Base-by-base conservation (phyloP, 1,140 invertebrate genomes). In the Lineus longissimus region DNA sequence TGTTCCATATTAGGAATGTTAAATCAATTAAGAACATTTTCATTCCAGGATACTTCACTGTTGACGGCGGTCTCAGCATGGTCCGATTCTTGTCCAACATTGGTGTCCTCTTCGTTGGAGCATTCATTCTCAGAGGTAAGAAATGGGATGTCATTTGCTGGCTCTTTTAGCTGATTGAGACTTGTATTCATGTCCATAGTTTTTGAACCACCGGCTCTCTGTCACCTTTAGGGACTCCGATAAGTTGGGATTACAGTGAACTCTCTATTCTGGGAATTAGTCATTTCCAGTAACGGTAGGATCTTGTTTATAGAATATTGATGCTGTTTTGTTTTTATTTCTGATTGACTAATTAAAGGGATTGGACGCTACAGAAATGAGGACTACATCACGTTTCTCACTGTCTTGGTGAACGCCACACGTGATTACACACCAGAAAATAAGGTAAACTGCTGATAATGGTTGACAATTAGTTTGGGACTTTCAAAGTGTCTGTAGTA, bases 371-470 rank as follows among this genome's bases (percentile, higher is more conserved):
- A 86, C 1, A 84, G 81, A 17, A 93, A 91, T 78, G 81, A 86
- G 1, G 85, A 86, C 17, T 95, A 95, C 78, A 77, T 84, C 15
- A 85, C 86, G 67, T 94, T 95, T 79, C 74, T 92, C n/a, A 85
- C 85, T 45, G 85, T 85, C 0, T 76, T 94, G 6, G 80, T 82
- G 4, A 78, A 82, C 43, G 85, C 87, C 0, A 85, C 85, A 62
- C 70, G 76, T 1, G 72, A 82, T 73, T 84, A 59, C 64, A 85
- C 85, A 41, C 76, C 76, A 55, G 78, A 82, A 55, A 85, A 84
- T 31, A 88, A 76, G 70, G 77, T 82, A 68, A 60, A 59, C 65
- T 31, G 45, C 61, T 22, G 6, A 22, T 29, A 59, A 55, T 27
- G 43, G 27, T 30, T 58, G 27, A 17, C 23, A 13, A 19, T 23